phyloP scores from a whole-genome alignment of 2,113 vertebrate species.

The Hymenochirus boettgeri region DNA sequence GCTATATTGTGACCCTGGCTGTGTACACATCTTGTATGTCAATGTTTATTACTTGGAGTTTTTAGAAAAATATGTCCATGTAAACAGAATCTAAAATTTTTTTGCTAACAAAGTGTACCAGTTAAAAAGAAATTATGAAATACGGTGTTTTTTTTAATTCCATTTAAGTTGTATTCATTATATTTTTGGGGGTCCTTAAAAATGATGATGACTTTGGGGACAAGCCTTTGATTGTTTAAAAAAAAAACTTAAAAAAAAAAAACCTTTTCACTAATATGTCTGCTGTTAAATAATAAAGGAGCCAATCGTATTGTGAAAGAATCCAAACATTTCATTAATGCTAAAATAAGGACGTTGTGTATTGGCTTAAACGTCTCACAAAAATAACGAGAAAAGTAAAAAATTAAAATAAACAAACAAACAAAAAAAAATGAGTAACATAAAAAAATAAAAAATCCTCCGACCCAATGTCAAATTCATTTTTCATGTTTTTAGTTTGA shows the following conservation, averaged over 20 bases:
- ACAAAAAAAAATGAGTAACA: neutral
- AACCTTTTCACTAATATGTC: conserved; percentile 2
- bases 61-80: conserved; percentile 54
- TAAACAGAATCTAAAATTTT: conserved; percentile 54
- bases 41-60: conserved; percentile 59
- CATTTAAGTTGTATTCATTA: conserved; percentile 25
- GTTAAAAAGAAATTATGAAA: conserved; percentile 50
- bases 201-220: too few relatives aligned
- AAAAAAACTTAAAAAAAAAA: neutral
- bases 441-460: neutral
- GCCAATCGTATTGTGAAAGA: neutral
- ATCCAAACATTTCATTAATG: neutral
- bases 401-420: neutral
- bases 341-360: too few relatives aligned
- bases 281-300: conserved; percentile 9
- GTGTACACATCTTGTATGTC: conserved; percentile 58
- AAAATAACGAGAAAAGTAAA: neutral
- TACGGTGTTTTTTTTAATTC: conserved; percentile 26
- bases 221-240: neutral
- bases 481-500: too few relatives aligned
- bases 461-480: too few relatives aligned
- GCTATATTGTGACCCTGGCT: conserved; percentile 54
- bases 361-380: neutral
- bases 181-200: too few relatives aligned
- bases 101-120: conserved; percentile 62